These are phyloP conservation scores for Eupithecia abbreviata DNA, from an alignment of 2,888 invertebrate species.

Conservation along the genomic window DNA sequence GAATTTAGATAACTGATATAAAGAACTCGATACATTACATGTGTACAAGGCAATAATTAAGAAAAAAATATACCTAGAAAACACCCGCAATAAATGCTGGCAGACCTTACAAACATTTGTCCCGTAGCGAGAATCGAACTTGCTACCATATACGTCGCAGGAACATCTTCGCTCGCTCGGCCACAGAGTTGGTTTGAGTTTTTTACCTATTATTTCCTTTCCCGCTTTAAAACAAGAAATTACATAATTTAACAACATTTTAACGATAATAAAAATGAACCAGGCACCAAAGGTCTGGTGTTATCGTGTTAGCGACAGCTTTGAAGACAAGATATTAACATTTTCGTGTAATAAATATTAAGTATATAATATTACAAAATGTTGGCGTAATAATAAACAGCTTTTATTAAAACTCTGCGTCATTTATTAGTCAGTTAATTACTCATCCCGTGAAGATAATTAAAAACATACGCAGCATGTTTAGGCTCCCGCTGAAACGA, in stretches of 20 bases:
- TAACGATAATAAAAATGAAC: background rate
- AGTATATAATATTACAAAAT: background rate
- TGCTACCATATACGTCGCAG: background rate
- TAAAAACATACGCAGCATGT: slow-evolving; percentile 31
- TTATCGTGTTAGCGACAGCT: background rate
- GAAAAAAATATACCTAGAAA: too few species aligned
- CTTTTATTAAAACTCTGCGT: slow-evolving; percentile 19
- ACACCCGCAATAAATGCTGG: background rate
- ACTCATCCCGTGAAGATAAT: slow-evolving; percentile 33
- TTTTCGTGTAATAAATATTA: background rate
- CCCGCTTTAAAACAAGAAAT: background rate
- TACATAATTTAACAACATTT: background rate
- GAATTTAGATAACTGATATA: too few species aligned
- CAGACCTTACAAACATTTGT: background rate
- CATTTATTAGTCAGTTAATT: slow-evolving; percentile 34
- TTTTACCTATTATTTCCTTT: background rate
- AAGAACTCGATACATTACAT: too few species aligned
- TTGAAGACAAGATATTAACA: background rate
- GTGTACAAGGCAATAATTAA: too few species aligned
- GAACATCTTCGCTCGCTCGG: background rate
- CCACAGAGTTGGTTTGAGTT: background rate
- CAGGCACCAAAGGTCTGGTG: background rate
- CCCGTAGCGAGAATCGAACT: background rate
- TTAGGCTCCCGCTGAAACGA: slow-evolving; percentile 29
- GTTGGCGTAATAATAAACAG: background rate